phyloP scores from a whole-genome alignment of 2,797 vertebrate species.

The Jordanella pulchra region DNA sequence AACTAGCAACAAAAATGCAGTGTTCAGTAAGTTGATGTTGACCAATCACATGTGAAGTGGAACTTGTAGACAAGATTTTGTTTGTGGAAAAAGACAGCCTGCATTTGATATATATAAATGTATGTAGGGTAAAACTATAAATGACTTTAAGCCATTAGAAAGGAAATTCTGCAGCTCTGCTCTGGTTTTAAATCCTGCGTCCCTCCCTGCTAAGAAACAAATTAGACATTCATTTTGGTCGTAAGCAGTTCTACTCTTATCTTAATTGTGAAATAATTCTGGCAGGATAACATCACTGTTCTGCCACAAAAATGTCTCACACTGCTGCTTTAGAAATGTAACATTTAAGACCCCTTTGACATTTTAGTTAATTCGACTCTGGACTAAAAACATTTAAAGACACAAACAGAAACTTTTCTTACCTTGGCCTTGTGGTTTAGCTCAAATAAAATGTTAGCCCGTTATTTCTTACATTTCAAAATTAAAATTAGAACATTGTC shows the following conservation, averaged over 20 bases:
- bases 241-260: background rate
- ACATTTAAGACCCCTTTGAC: background rate
- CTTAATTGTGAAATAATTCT: background rate
- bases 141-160: background rate
- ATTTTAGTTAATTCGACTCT: background rate
- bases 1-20: background rate
- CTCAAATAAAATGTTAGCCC: background rate
- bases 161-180: background rate
- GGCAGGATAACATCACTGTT: background rate
- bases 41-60: background rate
- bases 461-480: background rate
- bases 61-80: background rate
- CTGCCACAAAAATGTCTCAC: background rate
- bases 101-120: background rate
- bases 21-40: no score
- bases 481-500: background rate
- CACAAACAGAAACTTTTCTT: no score
- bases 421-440: background rate
- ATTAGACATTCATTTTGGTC: background rate
- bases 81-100: background rate
- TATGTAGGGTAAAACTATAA: background rate
- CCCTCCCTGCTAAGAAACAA: constrained; percentile 11
- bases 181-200: background rate
- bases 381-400: background rate
- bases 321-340: constrained; percentile 2